Evolutionary conservation across 92 coral and sea anemone species (phyloP).

Genomic region (Actinernus sp.): DNA sequence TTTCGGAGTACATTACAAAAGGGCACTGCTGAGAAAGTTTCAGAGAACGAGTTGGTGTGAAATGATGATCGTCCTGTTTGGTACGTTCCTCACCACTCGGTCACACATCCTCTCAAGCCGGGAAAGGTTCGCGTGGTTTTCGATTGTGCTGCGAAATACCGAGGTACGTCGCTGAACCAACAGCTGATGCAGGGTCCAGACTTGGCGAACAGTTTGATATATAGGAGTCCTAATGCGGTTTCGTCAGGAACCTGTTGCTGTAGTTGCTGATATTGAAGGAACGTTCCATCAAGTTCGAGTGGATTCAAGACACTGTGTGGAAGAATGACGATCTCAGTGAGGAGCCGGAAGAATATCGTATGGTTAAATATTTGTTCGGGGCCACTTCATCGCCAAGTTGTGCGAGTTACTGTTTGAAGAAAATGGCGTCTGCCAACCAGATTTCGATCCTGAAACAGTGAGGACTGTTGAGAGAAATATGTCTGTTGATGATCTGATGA

Average conservation of each 20-base stretch:
- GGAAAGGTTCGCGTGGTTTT: no score
- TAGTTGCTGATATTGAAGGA: slow-evolving; percentile 51
- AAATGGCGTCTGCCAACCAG: no score
- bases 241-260: slow-evolving; percentile 23
- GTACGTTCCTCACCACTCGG: slow-evolving; percentile 58
- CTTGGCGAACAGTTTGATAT: slow-evolving; percentile 28
- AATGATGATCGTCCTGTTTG: slow-evolving; percentile 42
- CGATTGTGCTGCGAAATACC: no score
- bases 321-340: slow-evolving; percentile 31
- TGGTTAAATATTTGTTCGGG: slow-evolving; percentile 49
- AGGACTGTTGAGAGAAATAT: no score
- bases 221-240: no score
- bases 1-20: slow-evolving; percentile 48
- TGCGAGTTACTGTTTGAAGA: no score
- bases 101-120: no score
- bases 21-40: slow-evolving; percentile 63
- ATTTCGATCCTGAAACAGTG: slow-evolving; percentile 36
- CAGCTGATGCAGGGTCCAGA: slow-evolving; percentile 52
- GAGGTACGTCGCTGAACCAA: no score
- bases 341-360: no score
- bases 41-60: slow-evolving; percentile 21
- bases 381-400: no score
- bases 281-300: slow-evolving; percentile 66
- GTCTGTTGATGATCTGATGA: slow-evolving; percentile 73
- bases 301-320: slow-evolving; percentile 67